phyloP scores from a whole-genome alignment of 2,888 invertebrate genomes.

The Drosophila imparisetae region DNA sequence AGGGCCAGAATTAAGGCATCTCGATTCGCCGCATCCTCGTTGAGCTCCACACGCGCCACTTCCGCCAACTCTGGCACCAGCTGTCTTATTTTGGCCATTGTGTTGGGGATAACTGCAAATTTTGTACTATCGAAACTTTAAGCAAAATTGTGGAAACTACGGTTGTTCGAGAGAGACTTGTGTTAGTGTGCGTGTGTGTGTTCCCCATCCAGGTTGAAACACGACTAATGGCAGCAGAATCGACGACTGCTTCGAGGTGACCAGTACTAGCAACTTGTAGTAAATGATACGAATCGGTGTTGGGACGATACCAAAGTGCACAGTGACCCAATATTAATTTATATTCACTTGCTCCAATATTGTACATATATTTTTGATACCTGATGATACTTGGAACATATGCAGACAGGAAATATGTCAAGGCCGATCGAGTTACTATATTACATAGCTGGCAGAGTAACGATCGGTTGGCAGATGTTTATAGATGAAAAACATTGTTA shows the following conservation, averaged over 20 bases:
- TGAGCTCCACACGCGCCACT: slow-evolving; percentile 84
- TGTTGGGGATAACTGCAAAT: slow-evolving; percentile 43
- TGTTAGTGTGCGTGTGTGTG: slow-evolving; percentile 40
- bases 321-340: slow-evolving; percentile 22
- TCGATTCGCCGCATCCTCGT: slow-evolving; percentile 84
- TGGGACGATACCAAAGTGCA: slow-evolving; percentile 19
- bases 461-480: neutral
- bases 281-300: slow-evolving; percentile 12
- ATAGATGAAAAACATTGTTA: neutral
- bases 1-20: slow-evolving; percentile 84
- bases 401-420: neutral
- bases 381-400: neutral
- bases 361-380: neutral
- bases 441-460: neutral
- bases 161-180: slow-evolving; percentile 7
- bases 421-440: neutral
- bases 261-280: slow-evolving; percentile 4
- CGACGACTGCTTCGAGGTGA: slow-evolving; percentile 50
- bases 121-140: slow-evolving; percentile 32
- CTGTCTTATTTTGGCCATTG: slow-evolving; percentile 77
- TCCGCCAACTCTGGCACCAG: slow-evolving; percentile 78
- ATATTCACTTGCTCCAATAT: neutral
- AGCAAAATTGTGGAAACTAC: slow-evolving; percentile 17
- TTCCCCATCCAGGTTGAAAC: slow-evolving; percentile 39
- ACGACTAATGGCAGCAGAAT: slow-evolving; percentile 56